Percentiles rank a stretch among this genome's conserved stretches.
phyloP scores from a whole-genome alignment of 2,113 vertebrate genomes.

The Mus spicilegus region DNA sequence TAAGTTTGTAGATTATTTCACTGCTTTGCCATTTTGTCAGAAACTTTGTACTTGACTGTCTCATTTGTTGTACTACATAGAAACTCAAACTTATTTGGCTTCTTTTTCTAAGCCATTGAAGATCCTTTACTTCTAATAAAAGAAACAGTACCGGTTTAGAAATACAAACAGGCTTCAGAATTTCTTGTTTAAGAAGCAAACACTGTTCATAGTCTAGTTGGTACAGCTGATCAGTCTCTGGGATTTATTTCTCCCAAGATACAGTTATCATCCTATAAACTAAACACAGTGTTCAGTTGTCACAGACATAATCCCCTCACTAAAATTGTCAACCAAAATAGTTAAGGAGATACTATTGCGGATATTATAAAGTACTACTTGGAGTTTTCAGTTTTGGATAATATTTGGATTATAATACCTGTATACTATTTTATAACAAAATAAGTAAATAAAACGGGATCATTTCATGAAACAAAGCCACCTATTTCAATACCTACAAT shows the following conservation, averaged over 20 bases:
- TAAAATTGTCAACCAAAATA: slow-evolving; percentile 21
- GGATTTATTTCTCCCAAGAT: slow-evolving; percentile 19
- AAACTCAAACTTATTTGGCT: not conserved
- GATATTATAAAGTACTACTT: slow-evolving; percentile 21
- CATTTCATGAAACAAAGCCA: not conserved
- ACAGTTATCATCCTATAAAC: slow-evolving; percentile 32
- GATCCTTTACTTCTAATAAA: slow-evolving; percentile 26
- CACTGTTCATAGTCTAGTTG: not conserved
- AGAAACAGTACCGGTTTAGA: not conserved
- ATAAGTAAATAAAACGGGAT: not conserved
- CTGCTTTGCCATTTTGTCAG: not conserved
- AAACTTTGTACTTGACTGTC: not conserved
- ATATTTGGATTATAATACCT: slow-evolving; percentile 17
- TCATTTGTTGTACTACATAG: not conserved
- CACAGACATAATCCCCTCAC: slow-evolving; percentile 49
- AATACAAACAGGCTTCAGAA: not conserved
- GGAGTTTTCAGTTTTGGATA: slow-evolving; percentile 53
- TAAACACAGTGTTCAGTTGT: slow-evolving; percentile 42
- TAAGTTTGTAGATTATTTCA: not conserved
- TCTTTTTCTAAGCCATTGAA: not conserved
- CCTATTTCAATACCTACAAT: slow-evolving; percentile 17
- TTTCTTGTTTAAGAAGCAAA: slow-evolving; percentile 38
- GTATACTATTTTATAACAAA: not conserved
- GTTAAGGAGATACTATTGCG: slow-evolving; percentile 10
- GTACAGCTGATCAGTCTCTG: not conserved